These are phyloP conservation scores for Drosophila mauritiana DNA, from an alignment of 1,140 invertebrate genomes.

Conservation along the genomic window DNA sequence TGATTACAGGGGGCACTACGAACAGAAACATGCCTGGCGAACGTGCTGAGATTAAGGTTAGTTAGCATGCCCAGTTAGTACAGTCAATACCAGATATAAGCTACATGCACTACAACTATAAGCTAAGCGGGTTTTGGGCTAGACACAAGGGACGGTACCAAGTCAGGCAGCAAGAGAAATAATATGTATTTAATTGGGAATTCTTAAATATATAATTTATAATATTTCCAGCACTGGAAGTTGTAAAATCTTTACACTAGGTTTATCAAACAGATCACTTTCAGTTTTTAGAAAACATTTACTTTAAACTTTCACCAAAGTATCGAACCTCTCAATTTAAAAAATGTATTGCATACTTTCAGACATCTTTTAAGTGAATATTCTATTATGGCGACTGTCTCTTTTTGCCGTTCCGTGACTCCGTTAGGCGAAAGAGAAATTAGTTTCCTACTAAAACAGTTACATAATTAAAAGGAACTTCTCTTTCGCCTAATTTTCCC, in stretches of 20 bases:
- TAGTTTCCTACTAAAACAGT: no score
- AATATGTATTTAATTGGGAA: background rate
- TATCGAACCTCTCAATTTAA: background rate
- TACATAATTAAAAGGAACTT: background rate
- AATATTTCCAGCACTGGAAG: background rate
- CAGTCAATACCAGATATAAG: constrained; percentile 13
- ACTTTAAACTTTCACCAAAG: background rate
- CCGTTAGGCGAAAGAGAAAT: constrained; percentile 16
- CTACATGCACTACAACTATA: background rate
- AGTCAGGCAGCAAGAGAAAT: background rate
- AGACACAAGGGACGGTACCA: background rate
- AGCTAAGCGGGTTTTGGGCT: background rate
- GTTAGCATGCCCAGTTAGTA: constrained; percentile 21
- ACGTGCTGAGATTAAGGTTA: constrained; percentile 29
- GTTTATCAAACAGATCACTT: no score
- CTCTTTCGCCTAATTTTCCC: background rate
- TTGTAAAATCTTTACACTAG: no score
- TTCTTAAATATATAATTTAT: background rate
- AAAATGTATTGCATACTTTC: background rate
- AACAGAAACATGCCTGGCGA: constrained; percentile 9
- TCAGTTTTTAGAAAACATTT: no score
- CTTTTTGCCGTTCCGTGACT: constrained; percentile 27
- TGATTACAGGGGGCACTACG: background rate
- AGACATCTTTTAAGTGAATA: background rate
- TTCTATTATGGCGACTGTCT: background rate